These are phyloP conservation scores for Cinclus mexicanus DNA, from an alignment of 2,113 vertebrate genomes.

Conservation along the genomic window DNA sequence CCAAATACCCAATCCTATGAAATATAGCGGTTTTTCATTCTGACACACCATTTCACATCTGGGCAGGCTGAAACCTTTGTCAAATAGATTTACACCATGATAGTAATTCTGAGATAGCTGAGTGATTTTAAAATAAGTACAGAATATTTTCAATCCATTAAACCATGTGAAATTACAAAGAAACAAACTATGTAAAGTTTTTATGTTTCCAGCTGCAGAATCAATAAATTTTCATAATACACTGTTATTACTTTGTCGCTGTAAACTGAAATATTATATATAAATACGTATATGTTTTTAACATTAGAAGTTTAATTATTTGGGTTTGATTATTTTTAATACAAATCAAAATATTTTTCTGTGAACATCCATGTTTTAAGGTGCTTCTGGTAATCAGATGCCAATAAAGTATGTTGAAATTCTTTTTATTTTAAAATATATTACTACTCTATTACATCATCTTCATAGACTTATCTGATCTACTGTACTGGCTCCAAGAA, in stretches of 20 bases:
- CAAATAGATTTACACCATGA: not conserved
- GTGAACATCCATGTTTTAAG: not conserved
- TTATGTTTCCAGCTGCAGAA: not conserved
- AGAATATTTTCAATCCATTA: not conserved
- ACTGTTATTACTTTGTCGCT: not conserved
- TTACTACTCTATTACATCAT: not conserved
- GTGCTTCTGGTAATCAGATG: not conserved
- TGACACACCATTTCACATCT: not conserved
- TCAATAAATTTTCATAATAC: not conserved
- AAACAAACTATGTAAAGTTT: not conserved
- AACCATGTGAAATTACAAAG: not conserved
- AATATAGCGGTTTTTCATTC: not conserved
- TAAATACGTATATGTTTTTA: not conserved
- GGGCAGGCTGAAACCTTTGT: not conserved
- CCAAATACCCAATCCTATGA: not conserved
- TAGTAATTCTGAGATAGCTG: not conserved
- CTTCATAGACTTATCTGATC: not conserved
- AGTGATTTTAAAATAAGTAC: not conserved
- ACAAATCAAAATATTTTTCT: not conserved
- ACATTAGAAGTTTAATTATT: not conserved
- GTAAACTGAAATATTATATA: conserved; percentile 26
- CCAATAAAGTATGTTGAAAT: not conserved
- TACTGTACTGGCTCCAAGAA: not conserved
- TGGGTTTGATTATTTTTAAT: not conserved
- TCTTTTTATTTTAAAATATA: not conserved